Evolutionary conservation across 1,140 invertebrate genomes (phyloP).

Genomic region (Drosophila asahinai): DNA sequence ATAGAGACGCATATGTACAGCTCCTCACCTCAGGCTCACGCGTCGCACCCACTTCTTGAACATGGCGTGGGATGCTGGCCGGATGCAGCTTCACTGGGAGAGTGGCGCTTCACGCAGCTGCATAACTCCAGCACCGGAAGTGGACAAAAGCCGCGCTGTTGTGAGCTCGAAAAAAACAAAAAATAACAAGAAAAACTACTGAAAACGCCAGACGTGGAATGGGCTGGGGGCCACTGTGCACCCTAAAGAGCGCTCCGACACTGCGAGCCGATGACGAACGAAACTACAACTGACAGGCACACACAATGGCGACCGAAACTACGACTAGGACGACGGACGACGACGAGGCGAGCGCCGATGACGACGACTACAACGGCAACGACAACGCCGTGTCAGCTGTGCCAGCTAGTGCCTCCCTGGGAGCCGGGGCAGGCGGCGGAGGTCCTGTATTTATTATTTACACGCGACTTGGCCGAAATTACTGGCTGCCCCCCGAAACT

Average conservation of each 20-base stretch:
- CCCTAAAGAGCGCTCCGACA: conserved; percentile 31
- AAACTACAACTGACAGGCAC: conserved; percentile 65
- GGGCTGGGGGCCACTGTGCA: conserved; percentile 19
- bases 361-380: conserved; percentile 20
- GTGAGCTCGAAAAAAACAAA: no score
- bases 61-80: conserved; percentile 54
- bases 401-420: conserved; percentile 23
- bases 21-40: conserved; percentile 79
- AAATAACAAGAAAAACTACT: conserved; percentile 6
- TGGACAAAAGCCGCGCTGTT: conserved; percentile 25
- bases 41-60: conserved; percentile 84
- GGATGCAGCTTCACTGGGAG: conserved; percentile 16
- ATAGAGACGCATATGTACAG: neutral
- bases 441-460: conserved; percentile 68
- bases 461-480: conserved; percentile 55
- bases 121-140: conserved; percentile 11
- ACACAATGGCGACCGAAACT: conserved; percentile 41
- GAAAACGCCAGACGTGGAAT: conserved; percentile 11
- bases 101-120: neutral
- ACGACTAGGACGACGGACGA: conserved; percentile 29
- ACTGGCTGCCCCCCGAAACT: conserved; percentile 35
- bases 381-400: conserved; percentile 60
- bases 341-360: conserved; percentile 23
- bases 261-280: conserved; percentile 54
- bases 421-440: neutral